Conservation (phyloP, 2,113 vertebrate genomes). For the Semicossyphus pulcher region DNA sequence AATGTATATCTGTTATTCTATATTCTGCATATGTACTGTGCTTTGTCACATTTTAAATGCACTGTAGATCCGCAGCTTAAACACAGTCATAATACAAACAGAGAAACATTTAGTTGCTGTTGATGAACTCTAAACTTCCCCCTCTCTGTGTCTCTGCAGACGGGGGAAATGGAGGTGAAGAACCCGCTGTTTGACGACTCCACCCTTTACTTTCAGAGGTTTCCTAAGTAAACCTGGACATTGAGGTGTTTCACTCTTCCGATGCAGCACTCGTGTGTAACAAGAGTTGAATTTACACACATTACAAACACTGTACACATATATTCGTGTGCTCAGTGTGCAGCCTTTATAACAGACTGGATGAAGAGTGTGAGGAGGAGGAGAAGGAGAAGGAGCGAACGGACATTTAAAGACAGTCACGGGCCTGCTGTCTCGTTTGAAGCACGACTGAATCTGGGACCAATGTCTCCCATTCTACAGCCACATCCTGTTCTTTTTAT, state of each 20-base stretch:
- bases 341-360: conserved; percentile 7
- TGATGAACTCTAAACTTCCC: not conserved
- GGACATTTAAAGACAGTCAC: conserved; percentile 8
- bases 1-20: too few species aligned
- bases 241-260: not conserved
- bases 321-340: conserved; percentile 14
- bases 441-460: conserved; percentile 38
- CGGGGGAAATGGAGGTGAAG: conserved; percentile 97
- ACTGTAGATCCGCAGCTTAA: too few species aligned
- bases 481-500: not conserved
- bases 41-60: too few species aligned
- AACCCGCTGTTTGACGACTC: conserved; percentile 94
- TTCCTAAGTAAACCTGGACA: conserved; percentile 76
- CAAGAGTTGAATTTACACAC: conserved; percentile 20
- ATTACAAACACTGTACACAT: conserved; percentile 14
- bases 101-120: too few species aligned
- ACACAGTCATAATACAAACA: too few species aligned
- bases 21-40: not conserved
- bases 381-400: conserved; percentile 3
- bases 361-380: not conserved
- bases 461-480: not conserved
- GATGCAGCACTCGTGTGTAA: conserved; percentile 27
- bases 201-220: conserved; percentile 82
- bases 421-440: not conserved
- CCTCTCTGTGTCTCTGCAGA: conserved; percentile 78